phyloP scores from a whole-genome alignment of 2,888 invertebrate genomes.

The Caenorhabditis plicata region DNA sequence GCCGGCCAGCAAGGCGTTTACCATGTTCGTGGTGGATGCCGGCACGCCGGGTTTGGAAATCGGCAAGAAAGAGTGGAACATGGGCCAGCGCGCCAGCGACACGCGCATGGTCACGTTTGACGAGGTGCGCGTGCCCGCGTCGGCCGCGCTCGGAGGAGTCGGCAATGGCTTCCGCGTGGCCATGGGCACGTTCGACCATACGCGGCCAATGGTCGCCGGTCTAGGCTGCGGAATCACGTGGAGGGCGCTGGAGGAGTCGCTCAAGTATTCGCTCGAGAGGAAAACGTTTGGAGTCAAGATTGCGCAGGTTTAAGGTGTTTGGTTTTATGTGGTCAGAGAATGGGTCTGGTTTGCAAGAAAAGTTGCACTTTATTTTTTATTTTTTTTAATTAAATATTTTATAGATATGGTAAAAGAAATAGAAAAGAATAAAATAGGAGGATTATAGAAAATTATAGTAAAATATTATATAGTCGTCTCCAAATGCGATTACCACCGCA shows the following conservation, averaged over 20 bases:
- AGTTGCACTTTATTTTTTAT: neutral
- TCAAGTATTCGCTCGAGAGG: constrained; percentile 85
- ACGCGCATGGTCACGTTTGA: constrained; percentile 88
- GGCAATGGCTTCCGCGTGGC: constrained; percentile 74
- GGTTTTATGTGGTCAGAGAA: too few relatives aligned
- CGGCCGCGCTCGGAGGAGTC: constrained; percentile 30
- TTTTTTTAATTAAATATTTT: neutral
- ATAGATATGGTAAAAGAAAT: neutral
- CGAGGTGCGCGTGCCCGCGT: constrained; percentile 89
- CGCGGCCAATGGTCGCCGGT: constrained; percentile 78
- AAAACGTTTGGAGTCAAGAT: constrained; percentile 82
- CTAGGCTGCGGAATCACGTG: constrained; percentile 88
- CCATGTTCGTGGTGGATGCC: constrained; percentile 13
- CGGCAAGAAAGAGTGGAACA: constrained; percentile 87
- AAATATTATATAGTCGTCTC: too few relatives aligned
- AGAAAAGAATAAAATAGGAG: neutral
- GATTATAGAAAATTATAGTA: too few relatives aligned
- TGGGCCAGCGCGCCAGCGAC: constrained; percentile 94
- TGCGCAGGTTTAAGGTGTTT: constrained; percentile 71
- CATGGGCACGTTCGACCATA: constrained; percentile 93
- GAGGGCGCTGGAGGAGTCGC: constrained; percentile 85
- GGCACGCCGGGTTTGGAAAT: constrained; percentile 6
- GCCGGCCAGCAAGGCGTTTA: constrained; percentile 9
- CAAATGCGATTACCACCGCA: too few relatives aligned
- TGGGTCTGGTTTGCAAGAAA: too few relatives aligned